Conservation (phyloP, 2,113 vertebrate species). For the Procapra przewalskii region DNA sequence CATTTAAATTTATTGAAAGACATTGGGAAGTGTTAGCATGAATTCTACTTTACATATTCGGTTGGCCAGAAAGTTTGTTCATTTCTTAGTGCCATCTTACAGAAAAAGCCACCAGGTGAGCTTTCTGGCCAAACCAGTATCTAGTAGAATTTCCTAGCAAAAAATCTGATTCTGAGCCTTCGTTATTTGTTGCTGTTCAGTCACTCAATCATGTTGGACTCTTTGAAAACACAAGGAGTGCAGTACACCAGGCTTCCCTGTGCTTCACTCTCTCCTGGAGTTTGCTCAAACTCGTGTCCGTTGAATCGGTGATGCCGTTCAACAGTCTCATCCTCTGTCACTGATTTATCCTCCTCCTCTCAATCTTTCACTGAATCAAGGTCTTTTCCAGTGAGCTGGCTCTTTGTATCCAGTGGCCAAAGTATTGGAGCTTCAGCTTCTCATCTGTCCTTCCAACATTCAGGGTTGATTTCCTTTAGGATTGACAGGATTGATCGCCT, state of each 20-base stretch:
- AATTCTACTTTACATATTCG: background rate
- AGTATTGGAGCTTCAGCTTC: background rate
- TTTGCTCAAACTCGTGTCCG: background rate
- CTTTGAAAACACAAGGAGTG: background rate
- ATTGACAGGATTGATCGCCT: background rate
- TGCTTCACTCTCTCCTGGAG: background rate
- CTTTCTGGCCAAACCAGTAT: background rate
- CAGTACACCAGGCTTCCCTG: background rate
- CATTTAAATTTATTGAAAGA: background rate
- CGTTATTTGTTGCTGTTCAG: background rate
- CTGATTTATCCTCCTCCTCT: background rate
- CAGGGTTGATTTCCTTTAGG: background rate
- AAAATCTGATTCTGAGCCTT: background rate
- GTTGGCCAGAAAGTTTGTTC: background rate
- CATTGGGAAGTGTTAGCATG: background rate
- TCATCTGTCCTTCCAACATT: background rate
- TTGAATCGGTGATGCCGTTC: background rate
- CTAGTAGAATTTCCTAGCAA: background rate
- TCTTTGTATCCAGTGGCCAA: background rate
- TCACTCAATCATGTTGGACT: background rate
- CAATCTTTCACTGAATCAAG: rapidly evolving
- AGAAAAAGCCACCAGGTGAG: background rate
- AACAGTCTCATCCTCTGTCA: background rate
- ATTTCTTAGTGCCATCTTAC: background rate
- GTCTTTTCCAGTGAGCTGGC: background rate